These are phyloP conservation scores for Scolanthus callimorphus DNA, from an alignment of 92 coral and sea anemone species.

Conservation along the genomic window DNA sequence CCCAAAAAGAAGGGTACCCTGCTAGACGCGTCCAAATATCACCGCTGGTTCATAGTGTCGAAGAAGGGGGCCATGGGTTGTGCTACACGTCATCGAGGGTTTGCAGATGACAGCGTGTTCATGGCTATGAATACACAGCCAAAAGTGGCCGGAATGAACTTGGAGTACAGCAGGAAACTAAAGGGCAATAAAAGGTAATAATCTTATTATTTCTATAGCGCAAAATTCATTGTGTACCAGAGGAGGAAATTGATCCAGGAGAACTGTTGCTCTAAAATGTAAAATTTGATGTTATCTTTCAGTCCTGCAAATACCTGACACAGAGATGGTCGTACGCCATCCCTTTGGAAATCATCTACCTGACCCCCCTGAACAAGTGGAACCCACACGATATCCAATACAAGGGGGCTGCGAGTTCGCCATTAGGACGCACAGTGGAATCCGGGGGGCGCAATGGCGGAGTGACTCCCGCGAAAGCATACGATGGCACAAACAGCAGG, in stretches of 20 bases:
- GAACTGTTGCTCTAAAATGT: no score
- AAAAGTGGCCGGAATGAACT: slow-evolving; percentile 76
- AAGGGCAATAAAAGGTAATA: no score
- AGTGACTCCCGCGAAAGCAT: slow-evolving; percentile 16
- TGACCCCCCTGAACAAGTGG: slow-evolving; percentile 75
- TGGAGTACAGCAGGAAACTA: slow-evolving; percentile 16
- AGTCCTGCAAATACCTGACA: no score
- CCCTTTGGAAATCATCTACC: slow-evolving; percentile 70
- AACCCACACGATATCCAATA: slow-evolving; percentile 70
- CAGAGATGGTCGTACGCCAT: slow-evolving; percentile 79
- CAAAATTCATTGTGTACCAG: no score
- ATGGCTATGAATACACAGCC: slow-evolving; percentile 94
- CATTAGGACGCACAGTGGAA: slow-evolving; percentile 38
- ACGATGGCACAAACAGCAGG: slow-evolving; percentile 61
- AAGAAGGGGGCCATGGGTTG: slow-evolving; percentile 85
- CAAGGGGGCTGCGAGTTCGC: slow-evolving; percentile 40
- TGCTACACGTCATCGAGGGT: slow-evolving; percentile 80
- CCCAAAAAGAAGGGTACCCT: slow-evolving; percentile 46
- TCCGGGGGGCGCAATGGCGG: slow-evolving; percentile 50
- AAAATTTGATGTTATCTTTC: no score
- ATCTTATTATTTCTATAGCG: no score
- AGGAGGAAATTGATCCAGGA: no score
- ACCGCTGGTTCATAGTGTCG: slow-evolving; percentile 83
- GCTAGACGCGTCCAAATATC: slow-evolving; percentile 73
- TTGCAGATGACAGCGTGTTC: slow-evolving; percentile 69